Base-by-base conservation (phyloP, 2,888 invertebrate species). In the Cheilosia variabilis region DNA sequence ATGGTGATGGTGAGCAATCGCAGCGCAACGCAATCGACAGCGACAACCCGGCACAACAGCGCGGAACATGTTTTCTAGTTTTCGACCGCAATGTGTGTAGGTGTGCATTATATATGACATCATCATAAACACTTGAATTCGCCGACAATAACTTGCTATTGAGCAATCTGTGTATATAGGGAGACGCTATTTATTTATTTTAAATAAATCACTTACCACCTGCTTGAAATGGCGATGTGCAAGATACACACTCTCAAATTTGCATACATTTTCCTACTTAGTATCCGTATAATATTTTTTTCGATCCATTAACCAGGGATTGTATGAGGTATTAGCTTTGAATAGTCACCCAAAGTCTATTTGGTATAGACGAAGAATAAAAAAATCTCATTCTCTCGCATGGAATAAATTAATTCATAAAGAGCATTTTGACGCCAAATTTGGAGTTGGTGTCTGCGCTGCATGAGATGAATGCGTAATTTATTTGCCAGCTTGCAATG, bases 381-480 rank as follows among this genome's bases (percentile, higher is more conserved):
- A 41, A 43, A 13, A 34, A 31, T 47, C 43, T 22, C 22, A 13
- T 47, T 47, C 17, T 50, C 45, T 57, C 27, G 65, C 45, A 47
- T 66, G 15, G 71, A 82, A 77, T 77, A 72, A 77, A 65, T 82
- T 77, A 65, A 47, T 69, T 62, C 69, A 69, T 65, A 65, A 82
- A 71, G 27, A 69, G 71, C 47, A 63, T 66, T 71, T 15, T 55
- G 65, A 22, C 45, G 34, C 82, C 77, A 82, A 82, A 77, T 82
- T 82, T 77, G 82, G 77, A 41, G 10, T 24, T 72, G 34, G 52
- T 34, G 62, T 69, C 52, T 52, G 52, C 65, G 76, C 63, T 71
- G 71, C 71, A 82, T 77, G 77, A 69, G 31, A 22, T 47, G 82
- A 82, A 77, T 82, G 53, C 60, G 65, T 77, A 77, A 82, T 55